These are phyloP conservation scores for Cerceris ruficornis DNA, from an alignment of 2,888 invertebrate species.

Conservation along the genomic window DNA sequence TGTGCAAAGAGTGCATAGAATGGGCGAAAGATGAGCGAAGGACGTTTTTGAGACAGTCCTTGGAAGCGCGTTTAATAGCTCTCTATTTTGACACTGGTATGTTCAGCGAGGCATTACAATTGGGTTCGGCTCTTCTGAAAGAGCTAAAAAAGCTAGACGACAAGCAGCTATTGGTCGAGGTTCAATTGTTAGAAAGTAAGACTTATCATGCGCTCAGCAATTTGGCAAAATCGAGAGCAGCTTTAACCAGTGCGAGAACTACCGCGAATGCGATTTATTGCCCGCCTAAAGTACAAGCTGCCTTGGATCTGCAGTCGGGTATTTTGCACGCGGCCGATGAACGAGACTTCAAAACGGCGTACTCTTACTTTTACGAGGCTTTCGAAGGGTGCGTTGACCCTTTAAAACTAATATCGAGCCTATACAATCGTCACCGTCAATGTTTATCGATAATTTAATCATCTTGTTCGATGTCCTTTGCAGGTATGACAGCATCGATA, in stretches of 20 bases:
- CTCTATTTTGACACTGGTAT: slow-evolving; percentile 96
- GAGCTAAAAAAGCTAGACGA: slow-evolving; percentile 99
- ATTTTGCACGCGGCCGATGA: slow-evolving; percentile 99
- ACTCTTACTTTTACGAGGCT: slow-evolving; percentile 99
- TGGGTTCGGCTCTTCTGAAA: slow-evolving; percentile 93
- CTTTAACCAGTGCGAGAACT: slow-evolving; percentile 98
- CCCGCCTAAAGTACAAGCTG: slow-evolving; percentile 98
- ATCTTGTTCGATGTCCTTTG: not conserved
- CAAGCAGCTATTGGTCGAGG: slow-evolving; percentile 99
- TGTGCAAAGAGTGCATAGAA: slow-evolving; percentile 99
- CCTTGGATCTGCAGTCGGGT: slow-evolving; percentile 98
- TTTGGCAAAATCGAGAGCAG: slow-evolving; percentile 97
- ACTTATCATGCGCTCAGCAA: slow-evolving; percentile 99
- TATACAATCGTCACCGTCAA: not conserved
- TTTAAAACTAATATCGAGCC: not conserved
- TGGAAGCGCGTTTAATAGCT: slow-evolving; percentile 97
- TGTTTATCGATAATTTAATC: not conserved
- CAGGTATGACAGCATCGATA: slow-evolving; percentile 92
- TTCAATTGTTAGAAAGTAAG: slow-evolving; percentile 98
- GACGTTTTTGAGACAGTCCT: slow-evolving; percentile 97
- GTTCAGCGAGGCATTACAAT: slow-evolving; percentile 92
- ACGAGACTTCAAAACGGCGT: slow-evolving; percentile 99
- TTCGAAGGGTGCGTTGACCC: slow-evolving; percentile 92
- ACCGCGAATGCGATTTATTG: slow-evolving; percentile 99
- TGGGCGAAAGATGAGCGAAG: slow-evolving; percentile 99